Conservation (phyloP, 2,888 invertebrate species). For the Eilema sororculum region DNA sequence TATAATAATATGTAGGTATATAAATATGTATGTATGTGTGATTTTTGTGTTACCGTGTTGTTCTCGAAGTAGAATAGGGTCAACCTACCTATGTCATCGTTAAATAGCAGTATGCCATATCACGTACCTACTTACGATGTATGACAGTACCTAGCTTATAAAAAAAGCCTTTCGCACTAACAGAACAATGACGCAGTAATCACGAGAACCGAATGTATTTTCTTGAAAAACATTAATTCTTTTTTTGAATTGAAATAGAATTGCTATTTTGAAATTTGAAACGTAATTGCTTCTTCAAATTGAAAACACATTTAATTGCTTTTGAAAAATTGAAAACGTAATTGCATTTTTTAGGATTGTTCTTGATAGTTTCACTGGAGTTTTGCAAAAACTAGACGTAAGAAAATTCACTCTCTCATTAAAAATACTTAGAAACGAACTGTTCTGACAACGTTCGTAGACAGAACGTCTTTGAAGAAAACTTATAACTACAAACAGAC, state of each 20-base stretch:
- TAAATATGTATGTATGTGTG: neutral
- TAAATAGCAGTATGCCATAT: too few relatives aligned
- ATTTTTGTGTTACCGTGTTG: too few relatives aligned
- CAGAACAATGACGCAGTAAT: neutral
- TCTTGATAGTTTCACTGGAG: neutral
- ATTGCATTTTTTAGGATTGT: neutral
- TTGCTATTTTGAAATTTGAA: neutral
- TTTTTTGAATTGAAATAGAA: neutral
- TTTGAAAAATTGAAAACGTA: neutral
- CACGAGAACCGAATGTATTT: neutral
- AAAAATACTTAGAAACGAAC: neutral
- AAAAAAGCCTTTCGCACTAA: neutral
- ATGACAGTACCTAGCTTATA: neutral
- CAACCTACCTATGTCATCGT: too few relatives aligned
- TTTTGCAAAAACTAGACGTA: neutral
- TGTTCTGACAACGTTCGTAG: neutral
- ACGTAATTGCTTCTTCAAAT: neutral
- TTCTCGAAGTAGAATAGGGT: too few relatives aligned
- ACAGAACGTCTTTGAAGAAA: neutral
- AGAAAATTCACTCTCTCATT: neutral
- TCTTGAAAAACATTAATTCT: neutral
- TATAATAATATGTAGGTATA: neutral
- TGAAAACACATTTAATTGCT: slow-evolving; percentile 2
- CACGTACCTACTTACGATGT: too few relatives aligned
- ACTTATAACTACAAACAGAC: neutral